A percentile compares a stretch with the other conserved stretches of the same genome.
These are phyloP conservation scores for Indri indri DNA, from an alignment of 2,113 vertebrate species.

Conservation along the genomic window DNA sequence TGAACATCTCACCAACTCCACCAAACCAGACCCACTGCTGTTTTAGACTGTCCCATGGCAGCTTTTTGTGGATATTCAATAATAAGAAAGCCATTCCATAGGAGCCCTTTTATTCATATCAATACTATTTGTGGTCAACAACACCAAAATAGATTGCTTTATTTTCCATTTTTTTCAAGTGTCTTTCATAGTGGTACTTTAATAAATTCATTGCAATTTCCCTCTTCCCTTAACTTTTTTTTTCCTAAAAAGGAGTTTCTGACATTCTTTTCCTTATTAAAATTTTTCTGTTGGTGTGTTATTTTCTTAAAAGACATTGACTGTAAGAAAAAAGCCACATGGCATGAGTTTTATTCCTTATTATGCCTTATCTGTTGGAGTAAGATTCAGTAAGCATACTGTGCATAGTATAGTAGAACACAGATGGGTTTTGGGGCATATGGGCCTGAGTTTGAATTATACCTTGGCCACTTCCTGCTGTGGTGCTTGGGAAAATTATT, in stretches of 20 bases:
- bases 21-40: neutral
- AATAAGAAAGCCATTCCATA: slow-evolving; percentile 21
- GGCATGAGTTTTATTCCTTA: slow-evolving; percentile 68
- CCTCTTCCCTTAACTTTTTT: slow-evolving; percentile 28
- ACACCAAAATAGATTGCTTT: slow-evolving; percentile 47
- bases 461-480: neutral
- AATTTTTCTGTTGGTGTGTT: slow-evolving; percentile 16
- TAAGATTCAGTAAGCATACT: neutral
- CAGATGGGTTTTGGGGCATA: neutral
- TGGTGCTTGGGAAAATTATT: neutral
- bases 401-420: neutral
- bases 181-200: slow-evolving; percentile 67
- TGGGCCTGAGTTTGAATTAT: neutral
- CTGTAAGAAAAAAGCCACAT: slow-evolving; percentile 64
- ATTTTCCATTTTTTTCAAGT: slow-evolving; percentile 65
- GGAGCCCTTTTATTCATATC: neutral
- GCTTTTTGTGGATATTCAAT: neutral
- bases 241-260: slow-evolving; percentile 61
- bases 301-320: slow-evolving; percentile 44
- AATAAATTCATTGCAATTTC: slow-evolving; percentile 71
- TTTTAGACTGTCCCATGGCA: neutral
- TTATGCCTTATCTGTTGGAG: neutral
- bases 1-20: neutral
- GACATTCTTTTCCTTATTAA: slow-evolving; percentile 47
- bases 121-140: slow-evolving; percentile 33